Evolutionary conservation across 1,140 invertebrate species (phyloP), one percentile per base, ranked within the genome.

Genomic region (Tribolium madens): DNA sequence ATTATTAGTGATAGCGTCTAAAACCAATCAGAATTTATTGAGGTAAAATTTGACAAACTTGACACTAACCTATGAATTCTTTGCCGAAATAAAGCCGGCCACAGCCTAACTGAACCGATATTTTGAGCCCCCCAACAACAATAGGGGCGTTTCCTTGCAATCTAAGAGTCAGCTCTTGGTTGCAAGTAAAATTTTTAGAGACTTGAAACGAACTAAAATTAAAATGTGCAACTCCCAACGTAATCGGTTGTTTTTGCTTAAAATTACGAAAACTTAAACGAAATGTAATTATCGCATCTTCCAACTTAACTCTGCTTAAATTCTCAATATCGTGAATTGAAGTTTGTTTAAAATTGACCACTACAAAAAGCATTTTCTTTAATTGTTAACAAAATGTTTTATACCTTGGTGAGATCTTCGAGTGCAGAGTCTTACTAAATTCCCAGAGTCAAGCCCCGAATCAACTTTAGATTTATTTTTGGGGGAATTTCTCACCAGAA

Each of bases 21-120:
- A 78, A 79, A 64, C 7, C 7, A 13, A 36, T 2, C 52, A 57
- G n/a, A 57, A 33, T 50, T 57, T 76, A 14, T 60, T 4, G 1
- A 18, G 2, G 57, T 5, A 31, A 76, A 42, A 17, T 46, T 26
- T 36, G 5, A 36, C 26, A 26, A 15, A 69, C 1, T 13, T 68
- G 68, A 31, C 31, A 17, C 15, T 14, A 79, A 88, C 87, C 86
- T 74, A 88, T 76, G 80, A 87, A 88, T 80, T 89, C 85, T 81
- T 84, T 87, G 26, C 87, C 87, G 82, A 88, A 89, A 78, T 88
- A 86, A 36, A 87, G 81, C 76, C 80, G 83, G 73, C 87, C 86
- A 80, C 84, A 87, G 6, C 87, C 88, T 47, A 89, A 85, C 82
- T 88, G 87, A 33, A 86, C 60, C 9, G 84, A 84, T 5, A 89